phyloP scores from a whole-genome alignment of 2,888 invertebrate species.

The Thymelicus lineola region DNA sequence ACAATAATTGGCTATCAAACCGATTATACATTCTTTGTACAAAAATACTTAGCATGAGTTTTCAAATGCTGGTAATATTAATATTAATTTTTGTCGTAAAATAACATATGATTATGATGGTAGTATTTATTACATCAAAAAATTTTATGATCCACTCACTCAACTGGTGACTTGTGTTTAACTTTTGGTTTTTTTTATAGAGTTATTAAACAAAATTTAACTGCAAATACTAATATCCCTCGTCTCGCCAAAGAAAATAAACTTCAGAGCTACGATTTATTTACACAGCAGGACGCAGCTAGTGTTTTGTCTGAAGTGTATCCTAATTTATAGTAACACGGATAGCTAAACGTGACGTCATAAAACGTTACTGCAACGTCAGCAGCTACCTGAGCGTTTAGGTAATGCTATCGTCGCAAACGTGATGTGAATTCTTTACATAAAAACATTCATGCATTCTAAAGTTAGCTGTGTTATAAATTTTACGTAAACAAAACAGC shows the following conservation, averaged over 20 bases:
- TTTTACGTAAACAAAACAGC: conserved; percentile 4
- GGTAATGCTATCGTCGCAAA: conserved; percentile 17
- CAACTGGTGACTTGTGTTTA: no score
- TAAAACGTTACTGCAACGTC: conserved; percentile 28
- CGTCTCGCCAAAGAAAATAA: no score
- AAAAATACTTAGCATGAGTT: no score
- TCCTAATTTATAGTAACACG: conserved; percentile 14
- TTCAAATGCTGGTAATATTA: no score
- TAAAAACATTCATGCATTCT: conserved; percentile 22
- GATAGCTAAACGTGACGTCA: conserved; percentile 31
- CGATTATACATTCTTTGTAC: no score
- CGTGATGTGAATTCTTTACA: conserved; percentile 27
- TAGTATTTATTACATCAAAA: no score
- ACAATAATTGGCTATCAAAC: neutral
- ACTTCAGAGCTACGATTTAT: neutral
- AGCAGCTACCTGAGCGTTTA: conserved; percentile 23
- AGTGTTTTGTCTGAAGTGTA: neutral
- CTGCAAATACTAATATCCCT: no score
- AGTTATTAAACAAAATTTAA: no score
- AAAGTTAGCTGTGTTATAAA: neutral
- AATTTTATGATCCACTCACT: no score
- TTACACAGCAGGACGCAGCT: neutral
- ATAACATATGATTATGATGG: no score
- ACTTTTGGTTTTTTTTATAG: no score
- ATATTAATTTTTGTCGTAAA: no score